Conservation (phyloP, 2,797 vertebrate genomes). For the Capromys pilorides region DNA sequence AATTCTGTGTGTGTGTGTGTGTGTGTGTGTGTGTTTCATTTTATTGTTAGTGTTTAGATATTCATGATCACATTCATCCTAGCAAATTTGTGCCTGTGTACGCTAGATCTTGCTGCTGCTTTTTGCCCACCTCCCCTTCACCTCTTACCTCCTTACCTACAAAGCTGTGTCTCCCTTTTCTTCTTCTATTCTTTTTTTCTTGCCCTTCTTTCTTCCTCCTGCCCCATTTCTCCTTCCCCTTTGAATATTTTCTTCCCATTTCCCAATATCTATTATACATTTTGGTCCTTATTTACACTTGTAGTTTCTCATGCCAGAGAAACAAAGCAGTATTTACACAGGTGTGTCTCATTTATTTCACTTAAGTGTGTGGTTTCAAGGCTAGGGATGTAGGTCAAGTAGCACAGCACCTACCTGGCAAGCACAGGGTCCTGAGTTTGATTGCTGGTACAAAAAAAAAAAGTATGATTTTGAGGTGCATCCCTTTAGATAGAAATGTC, state of each 20-base stretch:
- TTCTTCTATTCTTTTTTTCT: not conserved
- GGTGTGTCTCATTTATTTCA: not conserved
- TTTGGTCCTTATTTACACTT: not conserved
- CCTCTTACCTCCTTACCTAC: not conserved
- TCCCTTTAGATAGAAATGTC: not conserved
- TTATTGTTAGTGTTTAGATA: not conserved
- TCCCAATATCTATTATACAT: not conserved
- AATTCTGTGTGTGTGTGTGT: not conserved
- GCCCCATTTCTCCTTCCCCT: not conserved
- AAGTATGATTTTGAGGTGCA: not conserved
- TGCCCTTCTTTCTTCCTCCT: not conserved
- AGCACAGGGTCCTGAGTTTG: no score
- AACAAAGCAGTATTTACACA: not conserved
- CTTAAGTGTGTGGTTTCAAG: not conserved
- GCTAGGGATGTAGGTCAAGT: no score
- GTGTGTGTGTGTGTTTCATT: not conserved
- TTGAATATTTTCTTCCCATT: not conserved
- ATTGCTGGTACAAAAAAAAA: no score
- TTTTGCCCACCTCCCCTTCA: not conserved
- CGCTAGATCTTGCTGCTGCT: not conserved
- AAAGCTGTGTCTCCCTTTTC: not conserved
- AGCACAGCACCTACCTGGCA: no score
- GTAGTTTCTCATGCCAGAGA: not conserved
- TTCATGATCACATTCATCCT: not conserved
- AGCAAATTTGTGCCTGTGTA: not conserved